Evolutionary conservation across 2,797 vertebrate genomes (phyloP).

Genomic region (Brachymystax lenok): DNA sequence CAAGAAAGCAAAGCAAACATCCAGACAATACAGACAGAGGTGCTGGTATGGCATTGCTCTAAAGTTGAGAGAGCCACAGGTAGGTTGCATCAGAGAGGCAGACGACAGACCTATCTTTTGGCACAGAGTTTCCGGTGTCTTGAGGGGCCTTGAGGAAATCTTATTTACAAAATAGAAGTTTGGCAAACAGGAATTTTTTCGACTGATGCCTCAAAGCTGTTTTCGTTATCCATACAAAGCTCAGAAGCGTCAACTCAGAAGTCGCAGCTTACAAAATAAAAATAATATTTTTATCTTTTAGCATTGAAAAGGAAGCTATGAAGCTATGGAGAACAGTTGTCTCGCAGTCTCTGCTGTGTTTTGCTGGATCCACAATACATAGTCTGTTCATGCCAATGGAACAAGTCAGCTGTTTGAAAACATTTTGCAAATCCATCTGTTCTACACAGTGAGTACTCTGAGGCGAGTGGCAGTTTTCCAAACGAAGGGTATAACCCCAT

Average conservation of each 20-base stretch:
- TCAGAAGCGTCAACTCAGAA: slow-evolving; percentile 38
- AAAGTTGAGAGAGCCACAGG: slow-evolving; percentile 63
- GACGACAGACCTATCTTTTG: slow-evolving; percentile 51
- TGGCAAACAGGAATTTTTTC: slow-evolving; percentile 64
- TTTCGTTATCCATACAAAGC: slow-evolving; percentile 41
- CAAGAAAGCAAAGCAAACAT: slow-evolving; percentile 62
- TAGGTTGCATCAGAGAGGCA: slow-evolving; percentile 56
- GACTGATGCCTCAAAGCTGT: slow-evolving; percentile 53
- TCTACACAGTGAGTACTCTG: slow-evolving; percentile 49
- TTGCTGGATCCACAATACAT: slow-evolving; percentile 48
- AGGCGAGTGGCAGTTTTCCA: slow-evolving; percentile 20
- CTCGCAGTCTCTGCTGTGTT: slow-evolving; percentile 51
- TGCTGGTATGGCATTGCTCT: slow-evolving; percentile 67
- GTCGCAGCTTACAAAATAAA: slow-evolving; percentile 65
- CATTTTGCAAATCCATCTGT: slow-evolving; percentile 65
- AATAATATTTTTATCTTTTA: slow-evolving; percentile 28
- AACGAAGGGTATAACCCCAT: slow-evolving; percentile 30
- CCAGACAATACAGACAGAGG: slow-evolving; percentile 58
- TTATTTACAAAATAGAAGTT: slow-evolving; percentile 78
- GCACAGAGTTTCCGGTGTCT: slow-evolving; percentile 65
- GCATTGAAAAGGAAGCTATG: slow-evolving; percentile 26
- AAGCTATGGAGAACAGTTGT: slow-evolving; percentile 45
- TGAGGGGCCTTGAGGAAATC: slow-evolving; percentile 47
- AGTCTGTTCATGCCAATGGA: slow-evolving; percentile 64
- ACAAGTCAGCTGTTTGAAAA: slow-evolving; percentile 35